Evolutionary conservation across 2,888 invertebrate genomes (phyloP).

Genomic region (Drosophila ezoana): DNA sequence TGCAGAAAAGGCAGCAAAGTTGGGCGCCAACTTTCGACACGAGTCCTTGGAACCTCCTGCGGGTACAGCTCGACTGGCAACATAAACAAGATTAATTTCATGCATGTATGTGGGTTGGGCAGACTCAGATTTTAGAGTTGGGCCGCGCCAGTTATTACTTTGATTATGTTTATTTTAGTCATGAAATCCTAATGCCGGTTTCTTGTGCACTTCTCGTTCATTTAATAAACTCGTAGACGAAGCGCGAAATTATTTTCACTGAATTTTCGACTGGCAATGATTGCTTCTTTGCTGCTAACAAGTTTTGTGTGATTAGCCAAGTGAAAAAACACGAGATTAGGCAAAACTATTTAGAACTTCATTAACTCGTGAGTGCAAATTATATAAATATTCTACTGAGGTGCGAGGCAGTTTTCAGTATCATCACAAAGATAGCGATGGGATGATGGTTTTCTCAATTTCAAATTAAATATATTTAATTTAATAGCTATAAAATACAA

Average conservation of each 20-base stretch:
- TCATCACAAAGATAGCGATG: background rate
- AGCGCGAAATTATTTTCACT: conserved; percentile 69
- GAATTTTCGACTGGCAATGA: conserved; percentile 45
- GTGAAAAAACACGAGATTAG: conserved; percentile 77
- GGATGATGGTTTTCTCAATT: too few species aligned
- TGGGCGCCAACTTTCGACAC: conserved; percentile 69
- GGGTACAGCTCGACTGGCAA: conserved; percentile 50
- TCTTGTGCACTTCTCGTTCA: conserved; percentile 72
- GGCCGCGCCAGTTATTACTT: conserved; percentile 69
- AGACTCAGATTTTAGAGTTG: background rate
- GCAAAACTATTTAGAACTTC: conserved; percentile 63
- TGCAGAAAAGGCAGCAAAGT: conserved; percentile 47
- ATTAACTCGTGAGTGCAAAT: conserved; percentile 31
- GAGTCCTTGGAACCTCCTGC: conserved; percentile 41
- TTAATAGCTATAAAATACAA: too few species aligned
- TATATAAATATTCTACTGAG: conserved; percentile 17
- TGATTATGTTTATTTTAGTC: conserved; percentile 80
- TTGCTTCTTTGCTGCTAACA: conserved; percentile 24
- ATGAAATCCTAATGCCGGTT: conserved; percentile 72
- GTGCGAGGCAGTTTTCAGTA: conserved; percentile 23
- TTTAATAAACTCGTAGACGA: conserved; percentile 68
- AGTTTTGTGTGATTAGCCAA: conserved; percentile 72
- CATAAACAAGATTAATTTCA: conserved; percentile 83
- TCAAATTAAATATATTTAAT: too few species aligned
- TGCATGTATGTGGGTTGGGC: conserved; percentile 27